Evolutionary conservation across 2,113 vertebrate genomes (phyloP).

Genomic region (Anarhynchus alexandrinus): DNA sequence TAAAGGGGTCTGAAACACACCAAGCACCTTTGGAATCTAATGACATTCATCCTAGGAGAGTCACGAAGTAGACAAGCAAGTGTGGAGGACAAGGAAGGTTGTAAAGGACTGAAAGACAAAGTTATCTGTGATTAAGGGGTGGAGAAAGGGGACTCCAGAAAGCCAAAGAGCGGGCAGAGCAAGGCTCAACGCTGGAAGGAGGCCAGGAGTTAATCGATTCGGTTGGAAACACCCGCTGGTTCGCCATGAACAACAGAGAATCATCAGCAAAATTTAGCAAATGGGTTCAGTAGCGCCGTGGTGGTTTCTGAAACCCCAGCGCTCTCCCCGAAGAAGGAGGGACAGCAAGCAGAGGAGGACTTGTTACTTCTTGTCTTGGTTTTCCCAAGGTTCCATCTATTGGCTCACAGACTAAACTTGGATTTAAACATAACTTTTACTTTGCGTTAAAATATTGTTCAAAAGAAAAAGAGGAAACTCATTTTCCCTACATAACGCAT

Average conservation of each 20-base stretch:
- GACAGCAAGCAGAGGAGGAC: background rate
- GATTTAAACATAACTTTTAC: background rate
- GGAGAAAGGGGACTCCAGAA: too few relatives aligned
- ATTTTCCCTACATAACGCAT: fast-evolving
- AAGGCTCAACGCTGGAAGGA: background rate
- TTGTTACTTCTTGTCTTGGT: background rate
- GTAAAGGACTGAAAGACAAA: background rate
- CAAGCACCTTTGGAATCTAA: background rate
- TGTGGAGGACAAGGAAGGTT: background rate
- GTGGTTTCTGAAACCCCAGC: background rate
- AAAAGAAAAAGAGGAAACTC: background rate
- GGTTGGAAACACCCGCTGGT: background rate
- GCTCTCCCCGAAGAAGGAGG: background rate
- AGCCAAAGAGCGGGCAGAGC: background rate
- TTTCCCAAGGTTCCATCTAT: background rate
- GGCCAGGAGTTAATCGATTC: background rate
- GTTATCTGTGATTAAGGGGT: background rate
- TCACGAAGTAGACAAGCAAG: background rate
- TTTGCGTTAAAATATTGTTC: background rate
- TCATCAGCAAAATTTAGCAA: background rate
- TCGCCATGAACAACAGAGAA: background rate
- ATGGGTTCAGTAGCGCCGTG: fast-evolving
- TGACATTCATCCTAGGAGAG: too few relatives aligned
- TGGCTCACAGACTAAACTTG: background rate
- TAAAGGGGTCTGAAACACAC: background rate